These are phyloP conservation scores for Hoplias malabaricus DNA, from an alignment of 2,113 vertebrate genomes.

Conservation along the genomic window DNA sequence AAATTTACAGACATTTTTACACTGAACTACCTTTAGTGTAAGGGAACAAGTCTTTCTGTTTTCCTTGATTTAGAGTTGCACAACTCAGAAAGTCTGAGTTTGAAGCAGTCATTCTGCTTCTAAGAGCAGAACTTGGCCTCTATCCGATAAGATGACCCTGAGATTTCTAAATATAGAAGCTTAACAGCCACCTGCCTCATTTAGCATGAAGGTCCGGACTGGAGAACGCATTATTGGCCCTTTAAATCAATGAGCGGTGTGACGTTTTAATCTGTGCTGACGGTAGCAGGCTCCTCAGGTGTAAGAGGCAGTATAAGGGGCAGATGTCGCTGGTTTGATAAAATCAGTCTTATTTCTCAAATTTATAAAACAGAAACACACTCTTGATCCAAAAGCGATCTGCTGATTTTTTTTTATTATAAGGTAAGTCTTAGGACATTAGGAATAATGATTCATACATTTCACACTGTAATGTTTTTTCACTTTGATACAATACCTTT, in stretches of 20 bases:
- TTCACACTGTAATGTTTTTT: too few species aligned
- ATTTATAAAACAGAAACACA: not conserved
- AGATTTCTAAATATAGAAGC: slow-evolving; percentile 47
- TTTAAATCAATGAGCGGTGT: slow-evolving; percentile 20
- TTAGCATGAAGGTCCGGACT: not conserved
- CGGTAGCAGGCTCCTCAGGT: slow-evolving; percentile 17
- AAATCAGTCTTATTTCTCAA: not conserved
- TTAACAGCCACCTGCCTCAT: slow-evolving; percentile 7
- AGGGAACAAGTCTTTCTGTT: too few species aligned
- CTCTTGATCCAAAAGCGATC: not conserved
- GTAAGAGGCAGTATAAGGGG: not conserved
- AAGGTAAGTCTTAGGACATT: too few species aligned
- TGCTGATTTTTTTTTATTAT: too few species aligned
- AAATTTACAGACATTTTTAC: too few species aligned
- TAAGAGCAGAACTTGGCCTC: slow-evolving; percentile 22
- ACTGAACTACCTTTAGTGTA: too few species aligned
- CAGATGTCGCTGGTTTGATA: not conserved
- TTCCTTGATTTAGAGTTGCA: too few species aligned
- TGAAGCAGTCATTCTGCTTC: slow-evolving; percentile 13
- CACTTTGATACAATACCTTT: too few species aligned
- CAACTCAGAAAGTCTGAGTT: not conserved
- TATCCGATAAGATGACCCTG: not conserved
- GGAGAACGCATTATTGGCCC: slow-evolving; percentile 32
- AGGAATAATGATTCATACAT: too few species aligned
- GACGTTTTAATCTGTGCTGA: slow-evolving; percentile 24